Evolutionary conservation across 2,797 vertebrate genomes (phyloP).

Genomic region (Manis javanica): DNA sequence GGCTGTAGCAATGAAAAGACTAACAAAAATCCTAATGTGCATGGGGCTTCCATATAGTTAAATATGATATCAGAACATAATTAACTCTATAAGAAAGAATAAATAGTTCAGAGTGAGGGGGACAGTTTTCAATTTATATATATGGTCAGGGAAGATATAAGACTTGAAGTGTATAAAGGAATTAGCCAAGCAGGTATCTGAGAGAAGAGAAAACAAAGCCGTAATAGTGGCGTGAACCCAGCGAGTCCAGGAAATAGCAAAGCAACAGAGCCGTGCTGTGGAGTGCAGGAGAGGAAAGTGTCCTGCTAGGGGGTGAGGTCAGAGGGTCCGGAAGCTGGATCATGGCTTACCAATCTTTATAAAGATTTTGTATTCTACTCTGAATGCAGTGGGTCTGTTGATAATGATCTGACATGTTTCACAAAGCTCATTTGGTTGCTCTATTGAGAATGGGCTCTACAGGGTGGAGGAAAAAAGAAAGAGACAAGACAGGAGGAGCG

Average conservation of each 20-base stretch:
- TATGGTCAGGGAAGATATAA: not conserved
- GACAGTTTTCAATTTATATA: not conserved
- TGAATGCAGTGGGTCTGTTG: not conserved
- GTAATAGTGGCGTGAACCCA: not conserved
- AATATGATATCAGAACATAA: not conserved
- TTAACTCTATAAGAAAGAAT: not conserved
- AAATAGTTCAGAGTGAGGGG: not conserved
- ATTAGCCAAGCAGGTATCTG: not conserved
- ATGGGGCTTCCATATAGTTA: not conserved
- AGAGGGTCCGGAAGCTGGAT: not conserved
- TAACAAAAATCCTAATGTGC: not conserved
- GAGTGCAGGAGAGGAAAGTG: not conserved
- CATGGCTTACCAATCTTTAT: not conserved
- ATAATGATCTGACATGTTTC: not conserved
- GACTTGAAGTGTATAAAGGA: not conserved
- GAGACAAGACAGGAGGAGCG: not conserved
- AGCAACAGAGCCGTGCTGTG: not conserved
- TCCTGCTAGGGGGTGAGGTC: no score
- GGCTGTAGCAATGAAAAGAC: not conserved
- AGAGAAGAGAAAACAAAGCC: not conserved
- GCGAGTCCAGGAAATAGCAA: not conserved
- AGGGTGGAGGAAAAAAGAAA: not conserved
- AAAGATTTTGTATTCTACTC: not conserved
- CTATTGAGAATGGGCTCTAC: not conserved
- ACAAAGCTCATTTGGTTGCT: not conserved